phyloP scores from a whole-genome alignment of 2,113 vertebrate genomes.

The Cavia aperea region DNA sequence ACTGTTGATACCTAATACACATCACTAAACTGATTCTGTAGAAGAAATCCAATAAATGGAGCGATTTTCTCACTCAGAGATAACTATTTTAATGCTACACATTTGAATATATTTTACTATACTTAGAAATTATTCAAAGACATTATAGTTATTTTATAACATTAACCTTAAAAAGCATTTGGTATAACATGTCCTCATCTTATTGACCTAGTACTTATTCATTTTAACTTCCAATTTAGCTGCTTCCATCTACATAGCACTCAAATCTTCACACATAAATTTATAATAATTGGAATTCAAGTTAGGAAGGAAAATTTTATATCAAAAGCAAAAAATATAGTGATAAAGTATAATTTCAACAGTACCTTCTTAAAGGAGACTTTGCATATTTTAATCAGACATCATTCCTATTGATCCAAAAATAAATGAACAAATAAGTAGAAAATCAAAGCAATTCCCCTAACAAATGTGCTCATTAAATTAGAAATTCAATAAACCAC shows the following conservation, averaged over 20 bases:
- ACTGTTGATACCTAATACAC: not conserved
- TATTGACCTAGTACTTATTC: not conserved
- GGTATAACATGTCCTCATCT: not conserved
- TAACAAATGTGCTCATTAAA: not conserved
- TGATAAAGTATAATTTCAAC: not conserved
- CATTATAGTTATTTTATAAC: not conserved
- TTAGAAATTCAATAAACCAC: not conserved
- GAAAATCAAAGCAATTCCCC: not conserved
- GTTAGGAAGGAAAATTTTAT: not conserved
- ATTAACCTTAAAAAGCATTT: slow-evolving; percentile 7
- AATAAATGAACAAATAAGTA: not conserved
- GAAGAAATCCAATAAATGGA: slow-evolving; percentile 15
- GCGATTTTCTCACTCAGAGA: not conserved
- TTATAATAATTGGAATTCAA: not conserved
- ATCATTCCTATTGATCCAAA: not conserved
- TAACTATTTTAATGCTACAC: too few species aligned
- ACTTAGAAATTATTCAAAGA: not conserved
- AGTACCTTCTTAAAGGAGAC: not conserved
- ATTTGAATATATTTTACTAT: not conserved
- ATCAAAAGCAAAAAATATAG: not conserved
- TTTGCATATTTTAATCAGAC: not conserved
- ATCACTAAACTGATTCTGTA: not conserved
- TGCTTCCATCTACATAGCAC: not conserved
- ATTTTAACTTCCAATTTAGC: slow-evolving; percentile 7
- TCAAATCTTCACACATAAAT: not conserved